Evolutionary conservation across 1,140 invertebrate species (phyloP).

Genomic region (Drosophila pseudoananassae): DNA sequence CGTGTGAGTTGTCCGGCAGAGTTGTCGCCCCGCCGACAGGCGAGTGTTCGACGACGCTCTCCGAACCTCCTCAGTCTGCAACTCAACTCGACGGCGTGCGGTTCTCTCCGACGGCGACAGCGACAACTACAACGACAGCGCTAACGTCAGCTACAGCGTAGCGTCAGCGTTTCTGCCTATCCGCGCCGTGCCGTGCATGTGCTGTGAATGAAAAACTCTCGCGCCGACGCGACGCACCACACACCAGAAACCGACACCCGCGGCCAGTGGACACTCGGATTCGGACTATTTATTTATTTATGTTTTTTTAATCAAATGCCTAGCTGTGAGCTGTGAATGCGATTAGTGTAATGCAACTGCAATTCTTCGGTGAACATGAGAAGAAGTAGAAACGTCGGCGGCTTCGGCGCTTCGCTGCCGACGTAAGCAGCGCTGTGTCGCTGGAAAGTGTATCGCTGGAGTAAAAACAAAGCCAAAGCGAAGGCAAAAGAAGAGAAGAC

Average conservation of each 20-base stretch:
- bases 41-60: conserved; percentile 12
- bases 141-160: neutral
- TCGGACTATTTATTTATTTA: conserved; percentile 3
- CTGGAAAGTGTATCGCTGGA: conserved; percentile 52
- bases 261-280: neutral
- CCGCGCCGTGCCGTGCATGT: conserved; percentile 1
- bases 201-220: conserved; percentile 22
- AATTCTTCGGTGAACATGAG: conserved; percentile 1
- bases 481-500: conserved; percentile 1
- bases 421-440: conserved; percentile 27
- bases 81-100: conserved; percentile 59
- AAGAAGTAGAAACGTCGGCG: conserved; percentile 12
- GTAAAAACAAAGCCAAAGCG: conserved; percentile 61
- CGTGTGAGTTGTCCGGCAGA: conserved; percentile 30
- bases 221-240: conserved; percentile 34
- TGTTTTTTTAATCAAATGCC: conserved; percentile 9
- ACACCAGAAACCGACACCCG: neutral
- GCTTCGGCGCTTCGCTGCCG: conserved; percentile 25
- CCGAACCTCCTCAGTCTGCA: conserved; percentile 44
- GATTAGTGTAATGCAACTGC: conserved; percentile 8
- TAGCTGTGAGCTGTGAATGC: neutral
- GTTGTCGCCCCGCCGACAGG: conserved; percentile 51
- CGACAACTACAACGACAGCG: too few relatives aligned
- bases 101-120: conserved; percentile 30
- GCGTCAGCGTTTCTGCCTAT: neutral